phyloP scores from a whole-genome alignment of 2,888 invertebrate species.

The Itoplectis maculator region DNA sequence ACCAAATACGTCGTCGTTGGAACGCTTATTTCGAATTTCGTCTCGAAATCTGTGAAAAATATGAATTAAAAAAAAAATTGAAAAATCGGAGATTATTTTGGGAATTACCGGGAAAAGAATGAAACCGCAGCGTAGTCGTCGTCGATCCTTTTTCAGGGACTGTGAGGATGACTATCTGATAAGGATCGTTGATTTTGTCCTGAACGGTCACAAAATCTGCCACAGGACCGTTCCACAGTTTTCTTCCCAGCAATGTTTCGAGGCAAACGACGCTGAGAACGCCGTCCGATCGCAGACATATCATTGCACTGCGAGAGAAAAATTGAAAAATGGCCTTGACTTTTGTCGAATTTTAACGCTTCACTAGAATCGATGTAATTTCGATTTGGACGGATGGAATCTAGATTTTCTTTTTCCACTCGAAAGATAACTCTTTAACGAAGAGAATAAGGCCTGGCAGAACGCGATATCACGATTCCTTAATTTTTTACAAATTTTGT shows the following conservation, averaged over 20 bases:
- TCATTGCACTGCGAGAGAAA: conserved; percentile 71
- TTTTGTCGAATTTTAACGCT: no score
- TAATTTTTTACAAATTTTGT: no score
- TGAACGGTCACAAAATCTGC: conserved; percentile 76
- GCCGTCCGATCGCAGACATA: conserved; percentile 76
- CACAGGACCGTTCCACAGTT: conserved; percentile 73
- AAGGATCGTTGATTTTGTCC: conserved; percentile 69
- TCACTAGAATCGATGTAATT: no score
- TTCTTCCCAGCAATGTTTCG: conserved; percentile 74
- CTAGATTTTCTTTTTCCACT: no score
- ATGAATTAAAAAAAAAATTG: conserved; percentile 1
- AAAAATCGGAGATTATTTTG: not conserved
- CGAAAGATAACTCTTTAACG: no score
- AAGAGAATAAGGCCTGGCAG: no score
- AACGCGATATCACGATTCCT: no score
- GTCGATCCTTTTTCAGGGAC: conserved; percentile 51
- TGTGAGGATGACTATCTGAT: conserved; percentile 76
- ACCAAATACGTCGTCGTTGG: conserved; percentile 77
- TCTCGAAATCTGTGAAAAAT: conserved; percentile 74
- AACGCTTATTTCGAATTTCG: conserved; percentile 79
- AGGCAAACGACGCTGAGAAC: conserved; percentile 75
- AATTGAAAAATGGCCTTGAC: no score
- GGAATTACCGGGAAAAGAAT: conserved; percentile 78
- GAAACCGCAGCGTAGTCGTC: conserved; percentile 70
- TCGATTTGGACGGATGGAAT: no score